Base-by-base conservation (phyloP, 1,140 invertebrate genomes). In the Bombyx mandarina region DNA sequence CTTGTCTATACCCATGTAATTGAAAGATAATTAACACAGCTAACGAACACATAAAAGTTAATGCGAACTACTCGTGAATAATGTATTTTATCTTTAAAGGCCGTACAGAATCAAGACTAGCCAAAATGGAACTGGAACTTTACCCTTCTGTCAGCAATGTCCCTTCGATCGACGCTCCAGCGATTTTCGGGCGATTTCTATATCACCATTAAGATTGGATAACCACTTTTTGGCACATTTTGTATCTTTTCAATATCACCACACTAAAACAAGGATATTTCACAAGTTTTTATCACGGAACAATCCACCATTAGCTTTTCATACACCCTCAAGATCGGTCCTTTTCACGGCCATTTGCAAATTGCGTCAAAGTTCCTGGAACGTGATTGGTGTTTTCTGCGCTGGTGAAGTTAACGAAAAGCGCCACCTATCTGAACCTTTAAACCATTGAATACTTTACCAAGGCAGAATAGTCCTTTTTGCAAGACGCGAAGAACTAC, bases 281-380 rank as follows among this genome's bases (percentile, higher is more conserved):
- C 80, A 85, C 81, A 71, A 81, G 73, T 81, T 80, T 83, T 80
- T 79, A 81, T 69, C 75, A 84, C 82, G 75, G 71, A 73, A 71
- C 78, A 67, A 68, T 77, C 75, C 80, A 85, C 74, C 80, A 83
- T 85, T 85, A 86, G 73, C 77, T 78, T 75, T 81, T 83, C 82
- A 85, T 84, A 85, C 79, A 86, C 80, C 82, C 71, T 84, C 77
- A 77, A 81, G 80, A 72, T 82, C 80, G 65, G 77, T 83, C 79
- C 78, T 86, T 83, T 86, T 84, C 82, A 86, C 86, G 83, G 83
- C 86, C 86, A 88, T 88, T 87, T 88, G 86, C 86, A 88, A 87
- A 88, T 86, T 87, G 84, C 82, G 82, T 84, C 83, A 86, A 87
- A 86, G 73, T 78, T 79, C 69, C 76, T 76, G 69, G 60, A 66